phyloP scores from a whole-genome alignment of 2,888 invertebrate genomes.

The Adineta ricciae region DNA sequence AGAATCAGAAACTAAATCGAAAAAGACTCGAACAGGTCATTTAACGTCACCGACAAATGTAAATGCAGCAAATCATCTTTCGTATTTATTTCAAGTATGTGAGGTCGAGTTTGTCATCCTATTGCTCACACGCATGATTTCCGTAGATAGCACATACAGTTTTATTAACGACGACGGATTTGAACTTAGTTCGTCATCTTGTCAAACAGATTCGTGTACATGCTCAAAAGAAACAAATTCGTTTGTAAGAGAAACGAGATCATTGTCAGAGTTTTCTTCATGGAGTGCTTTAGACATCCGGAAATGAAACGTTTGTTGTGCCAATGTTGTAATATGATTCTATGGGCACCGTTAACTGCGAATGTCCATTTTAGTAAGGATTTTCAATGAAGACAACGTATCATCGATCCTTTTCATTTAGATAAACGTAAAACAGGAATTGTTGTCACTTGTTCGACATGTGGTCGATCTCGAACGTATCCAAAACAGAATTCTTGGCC shows the following conservation, averaged over 20 bases:
- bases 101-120: no score
- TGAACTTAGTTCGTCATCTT: background rate
- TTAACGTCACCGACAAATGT: background rate
- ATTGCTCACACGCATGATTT: no score
- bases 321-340: conserved; percentile 4
- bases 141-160: background rate
- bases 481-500: background rate
- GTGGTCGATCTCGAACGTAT: background rate
- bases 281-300: background rate
- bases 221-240: conserved; percentile 10
- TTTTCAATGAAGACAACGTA: no score
- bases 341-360: background rate
- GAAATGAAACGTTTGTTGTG: background rate
- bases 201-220: background rate
- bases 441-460: background rate
- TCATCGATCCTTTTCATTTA: no score
- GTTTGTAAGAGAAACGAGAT: background rate
- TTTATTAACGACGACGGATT: background rate
- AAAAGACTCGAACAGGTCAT: background rate
- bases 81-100: conserved; percentile 11
- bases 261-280: no score
- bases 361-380: conserved; percentile 1
- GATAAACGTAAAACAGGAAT: background rate
- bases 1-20: background rate
- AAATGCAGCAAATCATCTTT: conserved; percentile 12